Evolutionary conservation across 2,113 vertebrate genomes (phyloP), one percentile per base, ranked within the genome.

Genomic region (Channa argus): DNA sequence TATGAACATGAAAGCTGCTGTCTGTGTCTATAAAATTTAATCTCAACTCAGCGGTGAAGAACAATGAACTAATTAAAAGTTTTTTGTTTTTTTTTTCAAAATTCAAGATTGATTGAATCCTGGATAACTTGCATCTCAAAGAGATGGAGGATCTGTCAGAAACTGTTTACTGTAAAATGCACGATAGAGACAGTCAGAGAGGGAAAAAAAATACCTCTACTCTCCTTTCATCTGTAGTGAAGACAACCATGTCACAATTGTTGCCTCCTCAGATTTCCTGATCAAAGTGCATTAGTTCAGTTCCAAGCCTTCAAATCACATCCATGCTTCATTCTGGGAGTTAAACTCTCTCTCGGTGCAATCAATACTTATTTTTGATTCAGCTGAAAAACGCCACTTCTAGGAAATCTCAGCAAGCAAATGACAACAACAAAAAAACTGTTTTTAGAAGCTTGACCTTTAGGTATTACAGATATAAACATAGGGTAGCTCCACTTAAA

Each of bases 221-320:
- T 86, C 67, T 72, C 37, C 80, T 91, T 92, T 92, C 89, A 90
- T 92, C 91, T 88, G n/a, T 69, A 56, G 73, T 15, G 71, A 89
- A 85, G 82, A 84, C 84, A 83, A 86, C 67, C 84, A 71, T 85
- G 88, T 89, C 89, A 85, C 89, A 59, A 59, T 76, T 80, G 83
- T 86, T 82, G 82, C 83, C 86, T 87, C 80, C 76, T 82, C 80
- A 83, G 36, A 86, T 85, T 83, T 79, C 62, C 85, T 89, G 90
- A 91, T 92, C 89, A 93, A 93, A 93, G 90, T 82, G 63, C 64
- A 77, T 52, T 15, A 69, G 82, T 84, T 86, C 83, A 71, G 44
- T 77, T 80, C 80, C 79, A 82, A 82, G 62, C 82, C 74, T 86
- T 81, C 80, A 76, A 84, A 86, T 80, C 78, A 50, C 80, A 78